Conservation (phyloP, 2,888 invertebrate genomes). For the Alsophila aescularia region DNA sequence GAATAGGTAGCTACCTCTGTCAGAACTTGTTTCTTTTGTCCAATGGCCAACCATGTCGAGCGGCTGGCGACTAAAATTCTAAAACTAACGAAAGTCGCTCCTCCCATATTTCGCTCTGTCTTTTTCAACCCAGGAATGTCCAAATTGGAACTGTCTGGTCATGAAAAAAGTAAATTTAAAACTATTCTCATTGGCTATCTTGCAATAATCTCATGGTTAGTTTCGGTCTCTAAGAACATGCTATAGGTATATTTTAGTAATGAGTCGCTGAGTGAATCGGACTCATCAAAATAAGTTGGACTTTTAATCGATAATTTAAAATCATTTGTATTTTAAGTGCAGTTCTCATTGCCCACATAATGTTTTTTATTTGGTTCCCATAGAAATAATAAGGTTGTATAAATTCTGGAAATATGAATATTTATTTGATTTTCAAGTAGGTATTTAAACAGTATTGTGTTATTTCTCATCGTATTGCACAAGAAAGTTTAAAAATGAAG, state of each 20-base stretch:
- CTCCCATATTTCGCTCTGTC: constrained; percentile 9
- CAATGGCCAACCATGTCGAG: not conserved
- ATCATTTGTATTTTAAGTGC: constrained; percentile 26
- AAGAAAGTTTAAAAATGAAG: too few relatives aligned
- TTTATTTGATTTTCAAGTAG: constrained; percentile 10
- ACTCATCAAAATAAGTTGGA: constrained; percentile 22
- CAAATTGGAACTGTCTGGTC: constrained; percentile 25
- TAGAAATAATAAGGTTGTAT: constrained; percentile 13
- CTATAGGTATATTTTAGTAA: constrained; percentile 3
- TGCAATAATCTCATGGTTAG: constrained; percentile 32
- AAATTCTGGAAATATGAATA: constrained; percentile 11
- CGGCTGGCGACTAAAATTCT: constrained; percentile 5
- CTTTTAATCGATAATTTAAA: constrained; percentile 23
- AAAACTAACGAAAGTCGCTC: constrained; percentile 2
- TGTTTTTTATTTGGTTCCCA: constrained; percentile 25
- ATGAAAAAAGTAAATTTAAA: constrained; percentile 11
- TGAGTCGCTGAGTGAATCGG: constrained; percentile 10
- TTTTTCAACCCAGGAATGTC: constrained; percentile 43
- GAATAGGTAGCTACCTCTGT: not conserved
- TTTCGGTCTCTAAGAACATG: constrained; percentile 32
- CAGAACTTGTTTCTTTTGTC: not conserved
- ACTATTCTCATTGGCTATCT: constrained; percentile 52
- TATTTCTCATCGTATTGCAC: not conserved
- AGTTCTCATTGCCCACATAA: constrained; percentile 16
- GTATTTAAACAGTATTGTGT: not conserved